Conservation (phyloP, 2,888 invertebrate genomes). For the Tetanocera ferruginea region DNA sequence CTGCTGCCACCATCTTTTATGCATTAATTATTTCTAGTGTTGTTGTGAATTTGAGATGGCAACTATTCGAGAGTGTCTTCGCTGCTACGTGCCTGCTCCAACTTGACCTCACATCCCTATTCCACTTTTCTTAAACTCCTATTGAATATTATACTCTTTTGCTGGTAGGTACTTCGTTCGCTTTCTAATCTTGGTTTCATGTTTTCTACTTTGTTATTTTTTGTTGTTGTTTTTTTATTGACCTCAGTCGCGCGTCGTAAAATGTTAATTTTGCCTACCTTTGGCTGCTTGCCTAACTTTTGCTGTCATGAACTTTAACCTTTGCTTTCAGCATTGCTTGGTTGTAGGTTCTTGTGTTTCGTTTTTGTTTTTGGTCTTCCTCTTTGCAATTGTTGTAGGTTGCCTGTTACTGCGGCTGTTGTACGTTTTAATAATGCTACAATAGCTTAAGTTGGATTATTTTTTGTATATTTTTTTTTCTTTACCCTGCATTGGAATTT, state of each 20-base stretch:
- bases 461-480: background rate
- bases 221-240: background rate
- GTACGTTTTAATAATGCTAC: background rate
- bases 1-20: background rate
- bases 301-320: slow-evolving; percentile 15
- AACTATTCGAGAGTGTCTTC: too few relatives aligned
- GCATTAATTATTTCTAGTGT: background rate
- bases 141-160: background rate
- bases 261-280: slow-evolving; percentile 23
- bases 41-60: background rate
- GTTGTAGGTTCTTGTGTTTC: background rate
- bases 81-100: too few relatives aligned
- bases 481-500: background rate
- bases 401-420: background rate
- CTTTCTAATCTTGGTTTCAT: background rate
- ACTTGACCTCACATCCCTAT: too few relatives aligned
- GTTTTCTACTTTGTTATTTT: background rate
- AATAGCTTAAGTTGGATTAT: background rate
- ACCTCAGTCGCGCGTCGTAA: slow-evolving; percentile 11
- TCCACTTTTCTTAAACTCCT: background rate
- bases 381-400: background rate
- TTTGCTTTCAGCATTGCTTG: background rate
- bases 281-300: background rate
- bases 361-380: background rate
- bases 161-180: background rate